Conservation (phyloP, 2,797 vertebrate genomes). For the Steatocranus sp. region DNA sequence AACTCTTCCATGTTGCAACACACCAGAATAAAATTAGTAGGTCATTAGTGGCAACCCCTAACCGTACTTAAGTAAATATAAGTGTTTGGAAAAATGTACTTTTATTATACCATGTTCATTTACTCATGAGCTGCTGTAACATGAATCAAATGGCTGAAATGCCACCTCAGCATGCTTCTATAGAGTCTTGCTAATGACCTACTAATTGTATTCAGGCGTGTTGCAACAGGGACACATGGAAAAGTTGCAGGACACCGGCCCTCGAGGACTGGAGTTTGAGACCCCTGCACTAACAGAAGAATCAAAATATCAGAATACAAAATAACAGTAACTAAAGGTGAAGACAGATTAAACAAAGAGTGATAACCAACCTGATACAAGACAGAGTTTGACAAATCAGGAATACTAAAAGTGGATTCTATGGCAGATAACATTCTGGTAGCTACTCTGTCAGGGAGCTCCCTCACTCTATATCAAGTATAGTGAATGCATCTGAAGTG, state of each 20-base stretch:
- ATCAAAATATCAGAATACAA: background rate
- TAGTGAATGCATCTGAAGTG: background rate
- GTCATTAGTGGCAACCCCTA: background rate
- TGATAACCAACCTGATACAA: background rate
- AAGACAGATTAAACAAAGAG: background rate
- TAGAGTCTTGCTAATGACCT: background rate
- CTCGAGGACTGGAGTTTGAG: background rate
- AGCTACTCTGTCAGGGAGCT: background rate
- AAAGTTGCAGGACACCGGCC: rapidly evolving
- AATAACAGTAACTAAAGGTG: background rate
- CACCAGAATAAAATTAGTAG: background rate
- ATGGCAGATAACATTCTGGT: background rate
- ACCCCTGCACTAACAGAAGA: background rate
- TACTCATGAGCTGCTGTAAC: background rate
- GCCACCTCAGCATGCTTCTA: background rate
- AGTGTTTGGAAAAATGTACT: rapidly evolving
- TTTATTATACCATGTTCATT: rapidly evolving
- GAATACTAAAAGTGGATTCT: background rate
- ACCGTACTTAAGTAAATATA: background rate
- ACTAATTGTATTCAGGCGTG: background rate
- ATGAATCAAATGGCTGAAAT: rapidly evolving
- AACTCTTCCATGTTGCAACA: background rate
- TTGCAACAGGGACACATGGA: background rate
- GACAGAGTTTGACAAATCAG: background rate
- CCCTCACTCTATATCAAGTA: background rate